Base-by-base conservation (phyloP, 2,113 vertebrate species). In the Morphnarchus princeps region DNA sequence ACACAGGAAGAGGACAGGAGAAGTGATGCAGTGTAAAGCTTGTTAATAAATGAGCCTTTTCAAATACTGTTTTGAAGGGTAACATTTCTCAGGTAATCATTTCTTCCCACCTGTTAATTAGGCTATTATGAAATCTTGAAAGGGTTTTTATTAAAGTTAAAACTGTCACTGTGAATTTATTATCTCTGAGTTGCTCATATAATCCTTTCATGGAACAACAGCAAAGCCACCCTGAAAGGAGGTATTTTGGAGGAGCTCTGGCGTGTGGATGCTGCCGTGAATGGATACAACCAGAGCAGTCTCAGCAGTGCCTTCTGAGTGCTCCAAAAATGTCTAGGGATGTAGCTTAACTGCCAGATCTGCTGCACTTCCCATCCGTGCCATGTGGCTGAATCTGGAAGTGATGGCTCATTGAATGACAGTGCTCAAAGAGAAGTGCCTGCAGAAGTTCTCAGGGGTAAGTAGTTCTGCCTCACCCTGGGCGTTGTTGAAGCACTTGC, bases 1-100 rank as follows among this genome's bases (percentile, higher is more conserved):
- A 89, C 25, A 31, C 29, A 71, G 57, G 52, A 86, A 67, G 38
- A 84, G 24, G 57, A 63, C 36, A 43, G 55, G 66, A 82, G 67
- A 95, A 91, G 34, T 63, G 47, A 50, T 62, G 40, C 42, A 66
- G 20, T 3, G 5, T 86, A 89, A 52, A 83, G 20, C 76, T 66
- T 54, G 11, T 86, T 94, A 82, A 90, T 90, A 90, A 95, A 88
- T n/a, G 34, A 82, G 45, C 45, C 58, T 92, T 89, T 96, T 80
- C 54, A 93, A 70, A 73, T 58, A 62, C 36, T 93, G 62, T 83
- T 94, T 92, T 81, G 50, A 21, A 93, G n/a, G 32, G 38, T 89
- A 89, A 67, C 6, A 34, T 86, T 79, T 78, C 67, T 95, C 71
- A 90, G 47, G 67, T 92, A 92, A 63, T 91, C 1, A 61, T 78